Conservation (phyloP, 2,113 vertebrate species). For the Brachypteracias leptosomus region DNA sequence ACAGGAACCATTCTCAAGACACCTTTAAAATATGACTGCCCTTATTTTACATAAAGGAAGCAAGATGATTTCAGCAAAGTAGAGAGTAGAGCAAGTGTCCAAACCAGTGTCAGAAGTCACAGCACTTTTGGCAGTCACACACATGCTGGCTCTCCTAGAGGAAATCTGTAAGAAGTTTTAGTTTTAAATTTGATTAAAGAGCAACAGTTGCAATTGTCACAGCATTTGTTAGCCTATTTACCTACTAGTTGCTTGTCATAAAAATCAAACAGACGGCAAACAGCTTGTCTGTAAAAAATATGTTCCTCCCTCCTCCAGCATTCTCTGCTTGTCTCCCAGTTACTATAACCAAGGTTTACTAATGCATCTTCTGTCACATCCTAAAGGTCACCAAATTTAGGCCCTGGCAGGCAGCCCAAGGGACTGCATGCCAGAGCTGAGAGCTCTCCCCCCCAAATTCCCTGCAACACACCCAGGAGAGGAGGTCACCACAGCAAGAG, state of each 20-base stretch:
- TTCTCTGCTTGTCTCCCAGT: neutral
- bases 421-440: neutral
- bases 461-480: constrained; percentile 15
- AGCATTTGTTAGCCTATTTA: neutral
- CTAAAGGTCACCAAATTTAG: constrained; percentile 62
- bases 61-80: neutral
- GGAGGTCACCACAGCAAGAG: constrained; percentile 6
- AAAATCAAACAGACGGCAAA: neutral
- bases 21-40: neutral
- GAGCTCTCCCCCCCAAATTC: constrained; percentile 24
- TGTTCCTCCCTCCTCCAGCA: neutral
- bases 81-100: neutral
- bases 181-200: neutral
- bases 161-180: neutral
- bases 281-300: neutral
- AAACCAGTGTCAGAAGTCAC: accelerated
- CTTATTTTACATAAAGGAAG: neutral
- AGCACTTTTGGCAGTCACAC: accelerated
- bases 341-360: constrained; percentile 47
- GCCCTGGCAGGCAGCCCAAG: constrained; percentile 38
- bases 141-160: accelerated
- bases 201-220: neutral
- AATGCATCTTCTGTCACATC: constrained; percentile 29
- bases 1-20: neutral
- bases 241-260: neutral